Evolutionary conservation across 2,113 vertebrate species (phyloP), one percentile per base, ranked within the genome.

Genomic region (Perca fluviatilis): DNA sequence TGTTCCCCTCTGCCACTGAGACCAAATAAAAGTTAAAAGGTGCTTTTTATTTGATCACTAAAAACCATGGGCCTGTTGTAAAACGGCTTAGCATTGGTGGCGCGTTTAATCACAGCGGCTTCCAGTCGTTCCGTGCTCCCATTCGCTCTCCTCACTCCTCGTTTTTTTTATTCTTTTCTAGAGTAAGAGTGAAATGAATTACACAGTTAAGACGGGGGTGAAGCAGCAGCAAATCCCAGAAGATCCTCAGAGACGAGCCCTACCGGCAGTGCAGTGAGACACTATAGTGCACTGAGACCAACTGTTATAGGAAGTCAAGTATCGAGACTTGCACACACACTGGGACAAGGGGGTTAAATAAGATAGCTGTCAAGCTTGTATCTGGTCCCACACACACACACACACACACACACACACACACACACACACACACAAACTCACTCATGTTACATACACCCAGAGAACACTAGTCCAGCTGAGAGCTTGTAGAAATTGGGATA

Each of bases 11-110:
- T 66, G 74, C 91, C 56, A 67, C 85, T 16, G 86, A 89, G 92
- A 94, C 87, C 93, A 85, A 89, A 95, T 95, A 93, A 95, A 95
- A 94, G 89, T 92, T 94, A 94, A 95, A 94, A 92, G 93, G 87
- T 89, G 86, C 78, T 77, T 95, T 95, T 95, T 94, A 95, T 95
- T 92, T 92, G 92, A 92, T 93, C 92, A 87, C 93, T 93, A 91
- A 94, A 93, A 95, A 89, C 86, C 88, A 85, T 81, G 83, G 70
- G 74, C 82, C 77, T 57, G 69, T 80, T 83, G 86, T 93, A 90
- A 89, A 92, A 84, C n/a, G 30, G 53, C 74, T 83, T 68, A 71
- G 90, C 90, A 50, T 92, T 65, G 86, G 84, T 84, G 89, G 77
- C 25, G 63, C 49, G 27, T 91, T 91, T 91, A 88, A 81, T 80